Evolutionary conservation across 2,797 vertebrate genomes (phyloP).

Genomic region (Corythornis leucogaster): DNA sequence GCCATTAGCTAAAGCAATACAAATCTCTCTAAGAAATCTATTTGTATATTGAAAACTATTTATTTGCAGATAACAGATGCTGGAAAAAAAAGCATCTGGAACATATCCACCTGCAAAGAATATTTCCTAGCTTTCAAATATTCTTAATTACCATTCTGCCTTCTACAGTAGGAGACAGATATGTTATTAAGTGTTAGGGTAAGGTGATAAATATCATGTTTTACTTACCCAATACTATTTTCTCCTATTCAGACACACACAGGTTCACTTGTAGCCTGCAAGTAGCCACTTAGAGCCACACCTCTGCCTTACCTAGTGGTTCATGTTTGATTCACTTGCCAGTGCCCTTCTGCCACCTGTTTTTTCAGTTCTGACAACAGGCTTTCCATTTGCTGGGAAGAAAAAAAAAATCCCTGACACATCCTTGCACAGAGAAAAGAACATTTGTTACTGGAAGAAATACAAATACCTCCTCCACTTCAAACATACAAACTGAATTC

Average conservation of each 20-base stretch:
- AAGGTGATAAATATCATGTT: neutral
- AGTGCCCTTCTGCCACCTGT: neutral
- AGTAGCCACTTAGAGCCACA: neutral
- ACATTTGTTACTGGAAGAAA: neutral
- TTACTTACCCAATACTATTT: neutral
- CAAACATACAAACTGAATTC: neutral
- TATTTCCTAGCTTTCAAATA: neutral
- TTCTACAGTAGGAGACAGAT: neutral
- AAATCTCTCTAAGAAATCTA: neutral
- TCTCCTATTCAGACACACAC: neutral
- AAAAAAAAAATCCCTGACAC: neutral
- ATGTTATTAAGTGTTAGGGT: neutral
- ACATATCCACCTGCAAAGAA: neutral
- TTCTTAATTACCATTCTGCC: neutral
- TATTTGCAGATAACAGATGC: neutral
- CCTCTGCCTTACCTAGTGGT: neutral
- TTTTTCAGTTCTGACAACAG: neutral
- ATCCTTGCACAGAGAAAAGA: neutral
- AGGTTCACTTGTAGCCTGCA: neutral
- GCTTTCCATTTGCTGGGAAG: neutral
- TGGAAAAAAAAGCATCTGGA: neutral
- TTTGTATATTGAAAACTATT: accelerated
- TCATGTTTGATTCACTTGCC: neutral
- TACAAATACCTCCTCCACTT: neutral
- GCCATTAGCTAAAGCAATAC: neutral